Conservation (phyloP, 2,113 vertebrate species). For the Campylomormyrus tamandua region DNA sequence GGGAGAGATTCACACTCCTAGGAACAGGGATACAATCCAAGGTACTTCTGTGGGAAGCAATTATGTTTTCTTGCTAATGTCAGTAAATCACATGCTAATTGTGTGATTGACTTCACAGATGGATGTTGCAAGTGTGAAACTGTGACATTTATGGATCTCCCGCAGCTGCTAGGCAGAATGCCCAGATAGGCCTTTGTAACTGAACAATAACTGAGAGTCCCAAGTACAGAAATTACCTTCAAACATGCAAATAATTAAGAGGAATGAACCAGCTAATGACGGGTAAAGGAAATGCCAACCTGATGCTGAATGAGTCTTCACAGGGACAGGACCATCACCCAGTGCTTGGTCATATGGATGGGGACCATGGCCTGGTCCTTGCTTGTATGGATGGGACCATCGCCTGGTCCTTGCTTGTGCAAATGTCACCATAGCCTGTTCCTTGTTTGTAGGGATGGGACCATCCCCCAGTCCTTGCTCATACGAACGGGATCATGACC, state of each 20-base stretch:
- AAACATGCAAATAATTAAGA: constrained; percentile 2
- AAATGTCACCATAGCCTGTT: background rate
- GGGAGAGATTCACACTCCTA: background rate
- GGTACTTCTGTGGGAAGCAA: background rate
- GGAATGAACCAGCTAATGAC: background rate
- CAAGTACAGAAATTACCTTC: background rate
- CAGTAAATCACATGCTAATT: background rate
- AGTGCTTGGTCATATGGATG: background rate
- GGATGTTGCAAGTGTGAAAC: background rate
- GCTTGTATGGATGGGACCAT: background rate
- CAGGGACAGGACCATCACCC: too few relatives aligned
- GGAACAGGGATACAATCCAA: background rate
- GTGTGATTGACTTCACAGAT: background rate
- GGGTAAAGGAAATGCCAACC: background rate
- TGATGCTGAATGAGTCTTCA: background rate
- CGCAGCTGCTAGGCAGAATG: background rate
- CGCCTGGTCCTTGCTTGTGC: background rate
- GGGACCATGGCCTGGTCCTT: background rate
- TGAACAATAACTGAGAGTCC: background rate
- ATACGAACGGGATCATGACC: background rate
- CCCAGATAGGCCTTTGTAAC: background rate
- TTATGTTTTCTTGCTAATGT: background rate
- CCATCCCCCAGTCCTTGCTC: background rate
- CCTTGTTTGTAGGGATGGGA: background rate
- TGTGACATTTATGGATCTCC: background rate